Conservation (phyloP, 2,113 vertebrate species). For the Terrapene triunguis region DNA sequence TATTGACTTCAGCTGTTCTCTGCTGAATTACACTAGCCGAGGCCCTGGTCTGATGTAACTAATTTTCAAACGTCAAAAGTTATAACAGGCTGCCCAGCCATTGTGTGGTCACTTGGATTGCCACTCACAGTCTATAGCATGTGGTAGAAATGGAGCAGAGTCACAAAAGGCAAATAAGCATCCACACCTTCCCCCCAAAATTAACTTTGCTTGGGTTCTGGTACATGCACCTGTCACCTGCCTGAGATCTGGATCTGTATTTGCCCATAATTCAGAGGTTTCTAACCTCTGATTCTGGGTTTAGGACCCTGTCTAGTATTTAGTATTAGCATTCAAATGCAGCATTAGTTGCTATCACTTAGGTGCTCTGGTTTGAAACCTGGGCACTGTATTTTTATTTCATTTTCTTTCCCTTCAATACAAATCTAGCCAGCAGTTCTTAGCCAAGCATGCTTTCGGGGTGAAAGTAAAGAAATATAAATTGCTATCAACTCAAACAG, state of each 20-base stretch:
- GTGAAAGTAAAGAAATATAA: constrained; percentile 47
- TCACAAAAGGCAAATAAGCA: not conserved
- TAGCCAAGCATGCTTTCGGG: constrained; percentile 28
- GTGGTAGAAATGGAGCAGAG: not conserved
- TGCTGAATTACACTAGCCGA: not conserved
- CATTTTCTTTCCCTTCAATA: constrained; percentile 38
- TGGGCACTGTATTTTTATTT: constrained; percentile 40
- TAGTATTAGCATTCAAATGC: constrained; percentile 27
- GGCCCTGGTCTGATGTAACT: not conserved
- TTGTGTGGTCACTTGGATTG: not conserved
- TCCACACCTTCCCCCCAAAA: not conserved
- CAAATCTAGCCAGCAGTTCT: constrained; percentile 55
- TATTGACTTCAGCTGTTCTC: not conserved
- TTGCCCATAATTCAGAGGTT: constrained; percentile 10
- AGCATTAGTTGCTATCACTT: constrained; percentile 40
- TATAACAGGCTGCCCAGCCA: not conserved
- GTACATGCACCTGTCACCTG: not conserved
- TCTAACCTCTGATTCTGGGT: not conserved
- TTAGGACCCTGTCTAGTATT: not conserved
- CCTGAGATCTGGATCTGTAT: not conserved
- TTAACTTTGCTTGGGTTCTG: not conserved
- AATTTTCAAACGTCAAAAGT: not conserved
- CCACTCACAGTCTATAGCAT: not conserved
- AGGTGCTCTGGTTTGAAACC: constrained; percentile 22
- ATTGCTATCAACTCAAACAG: constrained; percentile 47